phyloP scores from a whole-genome alignment of 2,888 invertebrate genomes.

The Ecdyonurus torrentis region DNA sequence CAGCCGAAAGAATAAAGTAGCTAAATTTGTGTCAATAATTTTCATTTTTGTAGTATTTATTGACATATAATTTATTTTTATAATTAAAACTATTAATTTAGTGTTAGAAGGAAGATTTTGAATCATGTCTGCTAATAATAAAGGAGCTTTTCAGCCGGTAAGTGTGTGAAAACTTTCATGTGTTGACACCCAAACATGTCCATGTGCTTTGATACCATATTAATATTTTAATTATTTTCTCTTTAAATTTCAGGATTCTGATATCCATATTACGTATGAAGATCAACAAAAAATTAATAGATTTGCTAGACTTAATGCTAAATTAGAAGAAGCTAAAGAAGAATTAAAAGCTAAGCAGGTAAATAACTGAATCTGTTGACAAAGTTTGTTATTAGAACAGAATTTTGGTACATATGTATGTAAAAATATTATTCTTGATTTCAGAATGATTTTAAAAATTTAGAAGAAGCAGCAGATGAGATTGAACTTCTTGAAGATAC shows the following conservation, averaged over 20 bases:
- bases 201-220: not conserved
- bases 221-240: not conserved
- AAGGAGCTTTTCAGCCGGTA: constrained; percentile 9
- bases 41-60: not conserved
- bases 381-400: too few species aligned
- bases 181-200: not conserved
- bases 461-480: constrained; percentile 72
- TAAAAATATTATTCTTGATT: constrained; percentile 21
- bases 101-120: not conserved
- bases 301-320: constrained; percentile 16
- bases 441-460: constrained; percentile 73
- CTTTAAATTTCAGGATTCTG: constrained; percentile 46
- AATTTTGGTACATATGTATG: too few species aligned
- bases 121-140: not conserved
- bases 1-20: too few species aligned
- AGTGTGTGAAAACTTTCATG: not conserved
- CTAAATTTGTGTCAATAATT: too few species aligned
- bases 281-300: constrained; percentile 96
- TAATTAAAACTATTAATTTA: not conserved
- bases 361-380: too few species aligned
- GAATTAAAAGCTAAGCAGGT: constrained; percentile 9
- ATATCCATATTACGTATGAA: constrained; percentile 86
- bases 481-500: constrained; percentile 57
- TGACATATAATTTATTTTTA: not conserved
- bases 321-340: constrained; percentile 22